These are phyloP conservation scores for Thalassoma bifasciatum DNA, from an alignment of 2,113 vertebrate species.

Conservation along the genomic window DNA sequence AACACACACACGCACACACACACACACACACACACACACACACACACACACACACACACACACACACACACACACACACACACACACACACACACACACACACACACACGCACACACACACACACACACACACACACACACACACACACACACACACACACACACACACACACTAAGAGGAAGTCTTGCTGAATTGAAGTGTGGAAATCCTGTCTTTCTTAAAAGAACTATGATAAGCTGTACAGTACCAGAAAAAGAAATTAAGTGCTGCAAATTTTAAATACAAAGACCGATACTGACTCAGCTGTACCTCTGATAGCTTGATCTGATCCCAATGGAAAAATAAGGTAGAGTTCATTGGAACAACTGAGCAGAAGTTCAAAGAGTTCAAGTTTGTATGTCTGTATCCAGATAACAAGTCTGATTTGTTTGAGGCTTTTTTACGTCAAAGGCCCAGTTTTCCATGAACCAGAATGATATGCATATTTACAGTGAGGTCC, in stretches of 20 bases:
- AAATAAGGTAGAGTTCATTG: constrained; percentile 6
- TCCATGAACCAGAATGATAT: constrained; percentile 10
- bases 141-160: too few relatives aligned
- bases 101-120: constrained; percentile 12
- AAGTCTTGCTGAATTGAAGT: background rate
- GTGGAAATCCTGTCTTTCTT: constrained; percentile 12
- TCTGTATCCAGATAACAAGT: constrained; percentile 19
- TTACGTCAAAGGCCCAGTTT: constrained; percentile 22
- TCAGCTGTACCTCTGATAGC: background rate
- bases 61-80: constrained; percentile 8
- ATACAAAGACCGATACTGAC: background rate
- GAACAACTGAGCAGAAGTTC: background rate
- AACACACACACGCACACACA: constrained; percentile 12
- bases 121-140: background rate
- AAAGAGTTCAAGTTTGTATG: constrained; percentile 28
- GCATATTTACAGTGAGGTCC: constrained; percentile 17
- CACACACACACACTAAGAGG: constrained; percentile 10
- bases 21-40: constrained; percentile 17
- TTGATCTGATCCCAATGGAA: background rate
- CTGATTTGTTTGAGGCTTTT: constrained; percentile 2
- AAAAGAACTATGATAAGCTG: background rate
- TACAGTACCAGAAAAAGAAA: background rate
- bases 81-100: constrained; percentile 24
- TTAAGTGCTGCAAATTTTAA: background rate
- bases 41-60: constrained; percentile 23